Conservation (phyloP, 2,113 vertebrate genomes). For the Carettochelys insculpta region DNA sequence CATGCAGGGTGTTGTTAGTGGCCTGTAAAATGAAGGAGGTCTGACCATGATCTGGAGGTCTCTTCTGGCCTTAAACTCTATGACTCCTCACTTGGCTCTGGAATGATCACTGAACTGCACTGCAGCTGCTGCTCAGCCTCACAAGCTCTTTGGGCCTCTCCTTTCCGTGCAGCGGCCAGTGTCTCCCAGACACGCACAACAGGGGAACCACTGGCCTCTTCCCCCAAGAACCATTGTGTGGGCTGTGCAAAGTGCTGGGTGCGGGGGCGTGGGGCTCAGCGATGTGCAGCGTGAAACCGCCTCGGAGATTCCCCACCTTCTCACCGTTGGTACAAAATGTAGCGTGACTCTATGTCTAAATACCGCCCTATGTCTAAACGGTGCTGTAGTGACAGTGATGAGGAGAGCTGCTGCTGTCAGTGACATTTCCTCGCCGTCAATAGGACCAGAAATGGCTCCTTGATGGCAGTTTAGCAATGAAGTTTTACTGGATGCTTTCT, state of each 20-base stretch:
- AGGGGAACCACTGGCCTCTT: not conserved
- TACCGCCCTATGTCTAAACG: rapidly evolving
- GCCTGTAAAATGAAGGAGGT: no score
- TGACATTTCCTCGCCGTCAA: rapidly evolving
- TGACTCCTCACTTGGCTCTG: no score
- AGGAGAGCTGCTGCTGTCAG: rapidly evolving
- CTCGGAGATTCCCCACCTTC: not conserved
- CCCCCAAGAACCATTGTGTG: not conserved
- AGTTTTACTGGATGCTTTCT: not conserved
- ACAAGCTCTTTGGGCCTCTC: no score
- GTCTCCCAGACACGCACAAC: not conserved
- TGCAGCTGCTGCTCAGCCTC: not conserved
- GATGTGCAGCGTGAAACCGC: no score
- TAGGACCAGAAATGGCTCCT: rapidly evolving
- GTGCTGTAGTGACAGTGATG: not conserved
- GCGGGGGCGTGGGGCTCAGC: not conserved
- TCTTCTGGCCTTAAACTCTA: no score
- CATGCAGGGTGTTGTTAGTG: no score
- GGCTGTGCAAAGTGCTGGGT: not conserved
- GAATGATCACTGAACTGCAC: not conserved
- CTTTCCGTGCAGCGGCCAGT: not conserved
- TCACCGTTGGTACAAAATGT: not conserved
- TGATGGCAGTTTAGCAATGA: not conserved
- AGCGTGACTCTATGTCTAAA: rapidly evolving
- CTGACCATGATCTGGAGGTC: no score